Conservation (phyloP, 2,888 invertebrate species). For the Hylaea fasciaria region DNA sequence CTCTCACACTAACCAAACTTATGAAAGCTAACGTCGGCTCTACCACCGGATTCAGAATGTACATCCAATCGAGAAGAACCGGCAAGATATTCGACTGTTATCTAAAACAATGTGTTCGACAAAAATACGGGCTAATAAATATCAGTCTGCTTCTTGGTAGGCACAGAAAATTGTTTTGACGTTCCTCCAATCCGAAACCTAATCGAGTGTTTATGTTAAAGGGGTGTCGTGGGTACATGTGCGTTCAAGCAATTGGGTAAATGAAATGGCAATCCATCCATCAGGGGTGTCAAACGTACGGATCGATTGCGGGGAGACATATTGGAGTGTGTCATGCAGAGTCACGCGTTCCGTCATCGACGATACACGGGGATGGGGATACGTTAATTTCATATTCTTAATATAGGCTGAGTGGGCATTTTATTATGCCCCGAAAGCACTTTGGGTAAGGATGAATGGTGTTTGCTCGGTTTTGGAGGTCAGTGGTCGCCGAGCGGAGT, state of each 20-base stretch:
- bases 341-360: slow-evolving; percentile 56
- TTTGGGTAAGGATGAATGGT: too few relatives aligned
- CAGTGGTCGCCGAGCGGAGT: too few relatives aligned
- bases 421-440: too few relatives aligned
- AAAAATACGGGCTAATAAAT: background rate
- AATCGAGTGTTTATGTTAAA: slow-evolving; percentile 35
- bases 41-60: too few relatives aligned
- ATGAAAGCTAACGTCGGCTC: too few relatives aligned
- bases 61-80: too few relatives aligned
- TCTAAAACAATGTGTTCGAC: background rate
- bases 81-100: too few relatives aligned
- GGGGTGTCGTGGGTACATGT: slow-evolving; percentile 29
- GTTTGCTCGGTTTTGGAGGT: too few relatives aligned
- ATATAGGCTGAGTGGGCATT: background rate
- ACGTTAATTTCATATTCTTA: slow-evolving; percentile 13
- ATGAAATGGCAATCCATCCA: slow-evolving; percentile 57
- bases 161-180: slow-evolving; percentile 19
- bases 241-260: slow-evolving; percentile 49
- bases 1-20: too few relatives aligned
- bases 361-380: slow-evolving; percentile 18
- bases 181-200: slow-evolving; percentile 30
- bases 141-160: slow-evolving; percentile 1
- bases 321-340: slow-evolving; percentile 58
- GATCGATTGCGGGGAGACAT: slow-evolving; percentile 58
- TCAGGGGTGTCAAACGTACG: slow-evolving; percentile 53